Evolutionary conservation across 2,888 invertebrate species (phyloP).

Genomic region (Congeria kusceri): DNA sequence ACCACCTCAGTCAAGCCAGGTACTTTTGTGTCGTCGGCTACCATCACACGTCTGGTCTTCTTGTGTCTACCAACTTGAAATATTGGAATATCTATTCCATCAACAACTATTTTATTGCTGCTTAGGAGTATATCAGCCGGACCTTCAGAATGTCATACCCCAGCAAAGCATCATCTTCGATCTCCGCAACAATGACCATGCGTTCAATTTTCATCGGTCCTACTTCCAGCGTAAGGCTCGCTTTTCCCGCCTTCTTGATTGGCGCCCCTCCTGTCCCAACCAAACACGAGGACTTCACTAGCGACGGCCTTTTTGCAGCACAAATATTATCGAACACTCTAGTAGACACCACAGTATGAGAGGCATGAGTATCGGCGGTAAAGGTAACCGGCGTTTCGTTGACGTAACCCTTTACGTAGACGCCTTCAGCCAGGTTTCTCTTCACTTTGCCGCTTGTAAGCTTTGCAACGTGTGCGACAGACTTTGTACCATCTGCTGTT

Average conservation of each 20-base stretch:
- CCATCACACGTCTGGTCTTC: constrained; percentile 1
- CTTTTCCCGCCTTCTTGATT: background rate
- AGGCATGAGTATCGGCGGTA: constrained; percentile 30
- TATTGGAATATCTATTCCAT: constrained; percentile 11
- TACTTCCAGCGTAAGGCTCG: background rate
- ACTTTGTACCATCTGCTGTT: no score
- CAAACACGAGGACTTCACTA: constrained; percentile 8
- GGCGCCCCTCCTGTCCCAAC: constrained; percentile 26
- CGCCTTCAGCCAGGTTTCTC: background rate
- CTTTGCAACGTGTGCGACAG: no score
- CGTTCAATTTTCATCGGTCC: constrained; percentile 1
- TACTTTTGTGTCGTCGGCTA: constrained; percentile 15
- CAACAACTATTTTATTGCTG: background rate
- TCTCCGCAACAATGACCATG: constrained; percentile 14
- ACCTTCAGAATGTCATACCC: constrained; percentile 14
- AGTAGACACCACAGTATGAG: constrained; percentile 8
- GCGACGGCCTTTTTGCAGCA: background rate
- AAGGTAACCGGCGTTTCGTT: constrained; percentile 11
- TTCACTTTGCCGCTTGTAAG: no score
- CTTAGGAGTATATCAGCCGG: constrained; percentile 26
- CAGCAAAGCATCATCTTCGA: constrained; percentile 24
- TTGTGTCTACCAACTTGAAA: constrained; percentile 1
- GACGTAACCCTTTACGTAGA: background rate
- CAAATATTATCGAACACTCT: constrained; percentile 17
- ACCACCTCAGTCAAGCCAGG: constrained; percentile 19